Conservation (phyloP, 2,113 vertebrate species). For the Menura novaehollandiae region DNA sequence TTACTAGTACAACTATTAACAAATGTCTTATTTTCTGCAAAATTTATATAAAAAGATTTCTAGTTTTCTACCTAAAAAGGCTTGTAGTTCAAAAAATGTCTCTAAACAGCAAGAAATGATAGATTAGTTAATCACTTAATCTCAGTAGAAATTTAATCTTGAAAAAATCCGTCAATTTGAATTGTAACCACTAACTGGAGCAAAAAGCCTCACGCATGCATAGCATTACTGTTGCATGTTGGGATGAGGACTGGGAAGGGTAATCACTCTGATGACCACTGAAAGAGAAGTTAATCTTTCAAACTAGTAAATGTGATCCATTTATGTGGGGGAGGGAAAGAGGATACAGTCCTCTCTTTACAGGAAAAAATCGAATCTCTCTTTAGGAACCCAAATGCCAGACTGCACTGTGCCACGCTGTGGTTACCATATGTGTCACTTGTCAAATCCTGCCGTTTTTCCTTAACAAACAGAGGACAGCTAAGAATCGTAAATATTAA, state of each 20-base stretch:
- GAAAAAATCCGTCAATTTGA: not conserved
- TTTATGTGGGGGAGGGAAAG: not conserved
- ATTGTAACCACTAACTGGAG: not conserved
- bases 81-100: not conserved
- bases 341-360: not conserved
- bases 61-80: not conserved
- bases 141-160: not conserved
- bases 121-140: not conserved
- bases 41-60: not conserved
- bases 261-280: not conserved
- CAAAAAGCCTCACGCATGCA: not conserved
- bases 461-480: not conserved
- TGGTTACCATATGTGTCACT: not conserved
- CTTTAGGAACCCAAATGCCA: not conserved
- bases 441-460: not conserved
- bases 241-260: not conserved
- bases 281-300: not conserved
- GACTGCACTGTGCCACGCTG: not conserved
- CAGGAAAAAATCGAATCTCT: not conserved
- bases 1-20: not conserved
- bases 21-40: not conserved
- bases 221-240: not conserved
- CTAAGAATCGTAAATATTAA: not conserved
- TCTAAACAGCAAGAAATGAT: not conserved
- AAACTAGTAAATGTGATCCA: not conserved